Conservation (phyloP, 2,797 vertebrate genomes). For the Galago senegalensis region DNA sequence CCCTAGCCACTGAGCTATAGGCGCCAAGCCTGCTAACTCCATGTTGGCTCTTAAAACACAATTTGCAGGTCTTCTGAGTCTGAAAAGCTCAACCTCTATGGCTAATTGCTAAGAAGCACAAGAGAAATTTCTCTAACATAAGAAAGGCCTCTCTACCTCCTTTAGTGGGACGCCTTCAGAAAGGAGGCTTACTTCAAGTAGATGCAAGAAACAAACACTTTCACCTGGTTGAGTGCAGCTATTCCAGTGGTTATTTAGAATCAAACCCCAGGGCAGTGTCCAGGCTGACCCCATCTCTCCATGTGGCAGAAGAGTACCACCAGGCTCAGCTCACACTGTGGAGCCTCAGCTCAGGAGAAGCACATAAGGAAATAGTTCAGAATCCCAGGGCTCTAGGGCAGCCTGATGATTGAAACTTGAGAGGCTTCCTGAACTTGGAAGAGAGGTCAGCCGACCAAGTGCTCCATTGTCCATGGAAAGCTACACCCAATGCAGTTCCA, state of each 20-base stretch:
- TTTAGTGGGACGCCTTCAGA: neutral
- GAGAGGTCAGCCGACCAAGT: conserved; percentile 51
- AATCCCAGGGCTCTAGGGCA: neutral
- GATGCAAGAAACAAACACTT: conserved; percentile 53
- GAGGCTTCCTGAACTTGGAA: conserved; percentile 59
- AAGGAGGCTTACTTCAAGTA: conserved; percentile 47
- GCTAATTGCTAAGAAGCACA: neutral
- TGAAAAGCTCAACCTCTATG: neutral
- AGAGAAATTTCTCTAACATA: neutral
- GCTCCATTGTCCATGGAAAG: conserved; percentile 5
- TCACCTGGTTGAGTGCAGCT: conserved; percentile 34
- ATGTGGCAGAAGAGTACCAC: neutral
- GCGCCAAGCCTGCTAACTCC: no score
- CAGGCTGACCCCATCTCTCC: neutral
- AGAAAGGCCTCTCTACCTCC: conserved; percentile 6
- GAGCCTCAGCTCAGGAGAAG: neutral
- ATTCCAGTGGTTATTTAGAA: conserved; percentile 56
- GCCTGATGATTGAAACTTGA: conserved; percentile 58
- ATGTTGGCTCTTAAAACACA: neutral
- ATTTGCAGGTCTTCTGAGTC: neutral
- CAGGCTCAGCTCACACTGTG: neutral
- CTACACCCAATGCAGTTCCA: neutral
- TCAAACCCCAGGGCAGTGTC: conserved; percentile 17
- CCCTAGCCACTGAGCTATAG: no score
- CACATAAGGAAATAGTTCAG: conserved; percentile 51